Percentiles rank a stretch among this genome's conserved stretches.
phyloP scores from a whole-genome alignment of 2,797 vertebrate genomes.

The Scolopax bukidnonensis region DNA sequence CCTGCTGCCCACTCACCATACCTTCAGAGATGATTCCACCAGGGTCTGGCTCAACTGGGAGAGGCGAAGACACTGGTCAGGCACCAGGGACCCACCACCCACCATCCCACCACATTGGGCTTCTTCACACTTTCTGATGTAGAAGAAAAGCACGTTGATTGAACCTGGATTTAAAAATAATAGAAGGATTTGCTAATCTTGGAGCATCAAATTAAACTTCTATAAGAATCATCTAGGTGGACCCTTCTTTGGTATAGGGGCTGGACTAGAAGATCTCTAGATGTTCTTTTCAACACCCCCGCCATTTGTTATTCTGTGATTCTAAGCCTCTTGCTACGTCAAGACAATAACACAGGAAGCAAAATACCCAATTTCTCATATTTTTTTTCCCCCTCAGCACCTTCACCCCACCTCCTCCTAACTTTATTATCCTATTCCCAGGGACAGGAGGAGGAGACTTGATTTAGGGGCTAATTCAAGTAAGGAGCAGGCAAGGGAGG shows the following conservation, averaged over 20 bases:
- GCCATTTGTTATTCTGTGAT: background rate
- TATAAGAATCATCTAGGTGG: background rate
- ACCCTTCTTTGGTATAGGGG: background rate
- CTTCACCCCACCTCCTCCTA: background rate
- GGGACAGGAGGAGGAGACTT: background rate
- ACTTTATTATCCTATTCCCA: background rate
- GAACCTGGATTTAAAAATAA: background rate
- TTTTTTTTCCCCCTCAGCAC: no score
- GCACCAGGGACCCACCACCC: no score
- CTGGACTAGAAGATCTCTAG: background rate
- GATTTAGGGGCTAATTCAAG: background rate
- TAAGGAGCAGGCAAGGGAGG: background rate
- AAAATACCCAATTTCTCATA: background rate
- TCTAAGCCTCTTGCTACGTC: background rate
- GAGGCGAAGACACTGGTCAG: background rate
- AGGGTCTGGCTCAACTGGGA: no score
- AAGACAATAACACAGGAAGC: background rate
- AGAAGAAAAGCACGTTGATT: background rate
- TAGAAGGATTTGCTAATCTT: background rate
- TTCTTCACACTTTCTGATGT: background rate
- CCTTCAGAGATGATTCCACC: accelerated
- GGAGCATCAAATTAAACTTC: background rate
- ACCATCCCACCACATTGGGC: accelerated
- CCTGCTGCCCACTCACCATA: accelerated
- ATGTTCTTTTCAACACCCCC: background rate